phyloP scores from a whole-genome alignment of 2,113 vertebrate species.

The Oostethus manadensis region DNA sequence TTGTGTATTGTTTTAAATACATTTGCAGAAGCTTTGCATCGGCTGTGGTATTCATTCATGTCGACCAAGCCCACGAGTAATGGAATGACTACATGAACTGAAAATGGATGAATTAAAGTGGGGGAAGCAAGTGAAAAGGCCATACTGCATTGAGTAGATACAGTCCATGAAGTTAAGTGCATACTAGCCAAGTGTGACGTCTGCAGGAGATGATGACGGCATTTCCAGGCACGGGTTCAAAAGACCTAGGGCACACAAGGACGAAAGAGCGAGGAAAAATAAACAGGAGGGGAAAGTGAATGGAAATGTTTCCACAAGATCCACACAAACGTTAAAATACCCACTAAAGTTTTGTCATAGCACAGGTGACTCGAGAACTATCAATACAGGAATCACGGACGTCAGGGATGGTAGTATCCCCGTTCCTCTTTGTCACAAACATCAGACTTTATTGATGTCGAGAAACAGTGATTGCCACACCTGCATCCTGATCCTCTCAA shows the following conservation, averaged over 20 bases:
- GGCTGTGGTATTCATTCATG: too few relatives aligned
- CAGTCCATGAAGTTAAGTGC: not conserved
- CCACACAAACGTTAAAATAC: slow-evolving; percentile 16
- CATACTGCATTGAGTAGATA: not conserved
- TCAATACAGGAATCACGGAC: slow-evolving; percentile 16
- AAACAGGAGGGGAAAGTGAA: not conserved
- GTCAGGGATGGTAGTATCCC: slow-evolving; percentile 8
- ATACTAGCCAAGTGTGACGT: not conserved
- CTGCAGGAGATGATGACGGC: slow-evolving; percentile 48
- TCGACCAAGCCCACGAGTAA: too few relatives aligned
- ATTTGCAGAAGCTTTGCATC: not conserved
- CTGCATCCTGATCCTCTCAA: slow-evolving; percentile 7
- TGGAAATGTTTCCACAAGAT: slow-evolving; percentile 24
- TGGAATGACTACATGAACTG: too few relatives aligned
- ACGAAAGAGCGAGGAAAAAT: slow-evolving; percentile 8
- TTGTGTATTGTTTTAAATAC: not conserved
- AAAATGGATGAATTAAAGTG: too few relatives aligned
- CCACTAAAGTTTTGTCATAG: not conserved
- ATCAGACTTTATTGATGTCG: slow-evolving; percentile 26
- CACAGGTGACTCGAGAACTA: slow-evolving; percentile 1
- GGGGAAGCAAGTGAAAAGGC: too few relatives aligned
- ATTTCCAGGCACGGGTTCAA: slow-evolving; percentile 59
- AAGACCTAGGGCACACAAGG: slow-evolving; percentile 24
- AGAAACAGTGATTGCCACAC: slow-evolving; percentile 19
- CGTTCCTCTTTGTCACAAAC: not conserved